Conservation (phyloP, 2,113 vertebrate genomes). For the Talpa occidentalis region DNA sequence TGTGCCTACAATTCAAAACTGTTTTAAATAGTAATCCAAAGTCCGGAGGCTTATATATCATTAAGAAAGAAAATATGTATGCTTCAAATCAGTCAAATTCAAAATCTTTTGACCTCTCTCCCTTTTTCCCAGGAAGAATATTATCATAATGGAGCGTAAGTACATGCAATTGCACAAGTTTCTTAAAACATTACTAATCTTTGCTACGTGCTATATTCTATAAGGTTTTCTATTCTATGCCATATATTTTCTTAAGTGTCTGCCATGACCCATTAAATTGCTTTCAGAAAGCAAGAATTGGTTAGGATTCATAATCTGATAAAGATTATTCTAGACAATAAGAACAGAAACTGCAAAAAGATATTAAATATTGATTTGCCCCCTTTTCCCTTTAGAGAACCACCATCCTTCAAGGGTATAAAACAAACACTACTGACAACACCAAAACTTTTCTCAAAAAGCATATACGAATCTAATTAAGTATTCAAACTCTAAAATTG, state of each 20-base stretch:
- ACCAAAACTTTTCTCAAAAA: constrained; percentile 44
- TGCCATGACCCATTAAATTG: constrained; percentile 13
- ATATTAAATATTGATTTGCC: not conserved
- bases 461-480: constrained; percentile 15
- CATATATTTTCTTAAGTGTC: not conserved
- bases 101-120: not conserved
- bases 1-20: not conserved
- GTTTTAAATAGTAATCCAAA: not conserved
- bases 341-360: not conserved
- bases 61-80: constrained; percentile 12
- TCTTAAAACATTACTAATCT: constrained; percentile 26
- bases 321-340: constrained; percentile 25
- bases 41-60: not conserved
- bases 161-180: not conserved
- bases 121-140: not conserved
- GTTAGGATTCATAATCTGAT: not conserved
- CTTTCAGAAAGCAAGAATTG: not conserved
- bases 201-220: not conserved
- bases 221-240: not conserved
- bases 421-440: constrained; percentile 4
- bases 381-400: not conserved
- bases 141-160: not conserved
- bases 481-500: constrained; percentile 41
- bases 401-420: not conserved
- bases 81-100: constrained; percentile 6